phyloP scores from a whole-genome alignment of 1,140 invertebrate species.

The Pogonognathellus flavescens region DNA sequence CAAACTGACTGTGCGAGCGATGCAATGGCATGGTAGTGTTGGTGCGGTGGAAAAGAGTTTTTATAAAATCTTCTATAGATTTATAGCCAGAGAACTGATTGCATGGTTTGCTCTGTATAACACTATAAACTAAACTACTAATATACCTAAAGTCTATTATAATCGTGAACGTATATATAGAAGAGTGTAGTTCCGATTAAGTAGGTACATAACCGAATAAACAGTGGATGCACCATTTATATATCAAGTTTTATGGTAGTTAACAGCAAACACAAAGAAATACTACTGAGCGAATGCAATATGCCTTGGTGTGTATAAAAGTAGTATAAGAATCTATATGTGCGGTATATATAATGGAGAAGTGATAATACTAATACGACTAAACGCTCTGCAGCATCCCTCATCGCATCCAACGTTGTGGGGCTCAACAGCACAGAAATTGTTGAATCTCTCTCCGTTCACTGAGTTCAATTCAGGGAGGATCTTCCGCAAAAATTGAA shows the following conservation, averaged over 20 bases:
- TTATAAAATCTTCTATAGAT: conserved; percentile 39
- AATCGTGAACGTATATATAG: too few relatives aligned
- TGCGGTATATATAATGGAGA: not conserved
- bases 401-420: conserved; percentile 1
- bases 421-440: not conserved
- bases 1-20: not conserved
- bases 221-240: too few relatives aligned
- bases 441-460: conserved; percentile 13
- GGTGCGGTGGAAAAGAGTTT: conserved; percentile 19
- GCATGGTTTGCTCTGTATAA: not conserved
- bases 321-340: not conserved
- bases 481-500: conserved; percentile 50
- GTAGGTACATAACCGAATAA: too few relatives aligned
- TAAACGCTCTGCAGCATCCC: conserved; percentile 14
- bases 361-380: not conserved
- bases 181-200: too few relatives aligned
- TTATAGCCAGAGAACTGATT: not conserved
- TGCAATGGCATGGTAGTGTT: not conserved
- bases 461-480: conserved; percentile 18
- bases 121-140: too few relatives aligned
- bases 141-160: too few relatives aligned
- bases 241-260: too few relatives aligned
- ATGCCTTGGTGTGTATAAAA: too few relatives aligned
- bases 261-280: too few relatives aligned
- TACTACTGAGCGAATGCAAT: too few relatives aligned